A percentile compares a stretch with the other conserved stretches of the same genome.
phyloP scores from a whole-genome alignment of 2,113 vertebrate species.

The Microtus ochrogaster region DNA sequence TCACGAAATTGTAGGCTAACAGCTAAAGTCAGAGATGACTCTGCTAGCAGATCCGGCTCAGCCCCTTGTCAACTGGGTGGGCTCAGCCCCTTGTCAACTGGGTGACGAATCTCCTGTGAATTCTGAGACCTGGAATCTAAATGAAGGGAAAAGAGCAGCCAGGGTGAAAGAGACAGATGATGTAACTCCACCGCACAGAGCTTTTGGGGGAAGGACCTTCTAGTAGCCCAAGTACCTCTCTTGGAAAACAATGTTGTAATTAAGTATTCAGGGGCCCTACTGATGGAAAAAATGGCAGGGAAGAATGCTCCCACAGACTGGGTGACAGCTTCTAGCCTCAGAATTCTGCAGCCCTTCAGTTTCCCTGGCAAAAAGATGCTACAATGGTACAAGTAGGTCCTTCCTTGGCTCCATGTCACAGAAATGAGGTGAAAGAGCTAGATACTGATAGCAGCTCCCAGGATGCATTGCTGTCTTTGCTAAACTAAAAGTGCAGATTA shows the following conservation, averaged over 20 bases:
- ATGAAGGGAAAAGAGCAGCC: too few relatives aligned
- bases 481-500: not conserved
- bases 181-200: not conserved
- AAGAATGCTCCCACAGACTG: not conserved
- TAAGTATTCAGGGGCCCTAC: not conserved
- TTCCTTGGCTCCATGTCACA: not conserved
- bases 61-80: slow-evolving; percentile 28
- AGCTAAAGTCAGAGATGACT: slow-evolving; percentile 59
- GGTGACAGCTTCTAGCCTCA: not conserved
- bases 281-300: not conserved
- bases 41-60: slow-evolving; percentile 4
- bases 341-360: slow-evolving; percentile 21
- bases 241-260: not conserved
- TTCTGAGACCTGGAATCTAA: not conserved
- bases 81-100: not conserved
- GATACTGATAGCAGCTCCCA: slow-evolving; percentile 7
- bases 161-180: not conserved
- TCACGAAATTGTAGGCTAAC: slow-evolving; percentile 64
- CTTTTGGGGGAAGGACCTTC: not conserved
- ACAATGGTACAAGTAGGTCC: slow-evolving; percentile 3
- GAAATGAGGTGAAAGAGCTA: not conserved
- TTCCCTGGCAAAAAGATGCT: not conserved
- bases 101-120: not conserved
- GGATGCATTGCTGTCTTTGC: not conserved
- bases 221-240: not conserved